Evolutionary conservation across 2,797 vertebrate species (phyloP), one percentile per base, ranked within the genome.

Genomic region (Clamator glandarius): DNA sequence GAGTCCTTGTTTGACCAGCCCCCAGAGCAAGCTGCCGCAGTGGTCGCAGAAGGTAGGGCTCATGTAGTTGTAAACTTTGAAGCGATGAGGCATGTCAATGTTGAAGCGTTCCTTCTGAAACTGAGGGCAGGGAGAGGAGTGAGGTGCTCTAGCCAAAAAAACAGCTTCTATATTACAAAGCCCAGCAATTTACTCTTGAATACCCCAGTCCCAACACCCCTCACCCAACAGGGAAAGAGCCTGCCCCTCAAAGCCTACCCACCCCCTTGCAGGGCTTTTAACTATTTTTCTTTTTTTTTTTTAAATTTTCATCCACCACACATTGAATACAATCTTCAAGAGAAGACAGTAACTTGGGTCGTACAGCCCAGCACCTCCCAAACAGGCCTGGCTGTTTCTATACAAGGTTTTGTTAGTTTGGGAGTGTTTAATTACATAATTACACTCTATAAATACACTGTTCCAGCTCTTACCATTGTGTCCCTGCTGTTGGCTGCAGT

Each of bases 41-140:
- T 99, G 99, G 97, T 99, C 99, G 8, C 99, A 99, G 98, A 99
- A 99, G 17, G 98, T 99, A 26, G 99, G 99, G 96, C 99, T 99
- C 98, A 98, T 99, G 97, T 99, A 99, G 98, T 99, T 99, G 97
- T 99, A 95, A 62, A 93, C 92, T 95, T 98, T 99, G 97, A 99
- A 99, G 92, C 99, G 98, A 96, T 99, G 99, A 0, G 99, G 99
- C 99, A 99, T 99, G 94, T 99, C 99, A 18, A 99, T 99, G 81
- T 99, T 99, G 97, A 99, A 99, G 36, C 99, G 98, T 95, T 99
- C 99, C 97, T 99, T 99, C 98, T 99, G 99, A 97, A 99, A 99
- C 99, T 99, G 96, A 73, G 95, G 62, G 50, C 64, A 82, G 46
- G 25, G 25, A 84, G 28, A 62, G 26, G 31, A 17, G 10, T 93